Conservation (phyloP, 2,888 invertebrate species). For the Anodontia alba region DNA sequence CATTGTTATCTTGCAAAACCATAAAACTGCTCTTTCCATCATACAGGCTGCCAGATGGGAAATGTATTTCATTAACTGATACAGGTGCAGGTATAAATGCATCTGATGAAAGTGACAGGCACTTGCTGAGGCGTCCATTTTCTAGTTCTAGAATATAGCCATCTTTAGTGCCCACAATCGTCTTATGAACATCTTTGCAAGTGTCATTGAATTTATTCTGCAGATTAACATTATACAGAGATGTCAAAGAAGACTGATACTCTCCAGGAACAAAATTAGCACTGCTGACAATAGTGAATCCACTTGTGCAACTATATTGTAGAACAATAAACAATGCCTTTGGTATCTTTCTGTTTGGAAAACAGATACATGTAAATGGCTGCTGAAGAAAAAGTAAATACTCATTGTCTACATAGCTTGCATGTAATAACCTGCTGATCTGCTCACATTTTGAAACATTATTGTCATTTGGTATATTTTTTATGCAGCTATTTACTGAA, state of each 20-base stretch:
- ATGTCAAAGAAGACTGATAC: conserved; percentile 17
- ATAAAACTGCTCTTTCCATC: neutral
- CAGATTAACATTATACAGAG: neutral
- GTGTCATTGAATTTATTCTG: neutral
- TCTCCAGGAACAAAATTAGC: conserved; percentile 18
- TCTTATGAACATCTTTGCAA: neutral
- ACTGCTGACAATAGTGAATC: neutral
- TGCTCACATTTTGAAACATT: neutral
- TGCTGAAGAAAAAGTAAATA: neutral
- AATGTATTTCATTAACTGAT: neutral
- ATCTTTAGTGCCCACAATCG: conserved; percentile 21
- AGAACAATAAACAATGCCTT: neutral
- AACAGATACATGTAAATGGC: neutral
- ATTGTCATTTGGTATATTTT: too few relatives aligned
- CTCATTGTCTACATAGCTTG: neutral
- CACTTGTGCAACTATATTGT: neutral
- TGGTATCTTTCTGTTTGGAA: neutral
- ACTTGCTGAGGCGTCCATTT: conserved; percentile 21
- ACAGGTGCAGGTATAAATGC: neutral
- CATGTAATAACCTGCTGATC: neutral
- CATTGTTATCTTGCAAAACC: neutral
- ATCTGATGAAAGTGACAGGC: neutral
- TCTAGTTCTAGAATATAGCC: conserved; percentile 24
- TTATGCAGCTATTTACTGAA: too few relatives aligned
- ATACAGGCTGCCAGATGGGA: neutral